These are phyloP conservation scores for Panthera uncia DNA, from an alignment of 2,113 vertebrate genomes.

Conservation along the genomic window DNA sequence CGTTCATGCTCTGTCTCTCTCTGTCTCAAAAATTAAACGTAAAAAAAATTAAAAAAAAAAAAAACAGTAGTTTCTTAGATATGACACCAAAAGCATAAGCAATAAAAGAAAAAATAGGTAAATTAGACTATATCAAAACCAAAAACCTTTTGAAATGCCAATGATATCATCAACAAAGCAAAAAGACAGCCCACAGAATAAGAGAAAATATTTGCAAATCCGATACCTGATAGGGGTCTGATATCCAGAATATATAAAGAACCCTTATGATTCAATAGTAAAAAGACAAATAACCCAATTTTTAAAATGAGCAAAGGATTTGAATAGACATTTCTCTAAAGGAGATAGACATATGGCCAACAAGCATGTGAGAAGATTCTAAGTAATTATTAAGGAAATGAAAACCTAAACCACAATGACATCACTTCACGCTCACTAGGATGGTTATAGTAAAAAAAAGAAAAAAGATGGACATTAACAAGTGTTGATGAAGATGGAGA, in stretches of 20 bases:
- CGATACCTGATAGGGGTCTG: neutral
- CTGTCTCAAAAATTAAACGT: no score
- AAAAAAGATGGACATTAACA: neutral
- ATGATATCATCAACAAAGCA: neutral
- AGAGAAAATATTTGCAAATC: neutral
- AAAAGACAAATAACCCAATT: conserved; percentile 6
- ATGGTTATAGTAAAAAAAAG: neutral
- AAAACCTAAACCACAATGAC: neutral
- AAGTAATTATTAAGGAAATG: neutral
- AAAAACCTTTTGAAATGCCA: neutral
- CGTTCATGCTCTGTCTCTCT: no score
- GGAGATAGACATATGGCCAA: neutral
- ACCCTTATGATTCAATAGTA: neutral
- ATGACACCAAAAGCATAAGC: conserved; percentile 13
- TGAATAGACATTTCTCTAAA: conserved; percentile 1
- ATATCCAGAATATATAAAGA: neutral
- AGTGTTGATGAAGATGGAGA: neutral
- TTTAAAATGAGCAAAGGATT: neutral
- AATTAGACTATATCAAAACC: neutral
- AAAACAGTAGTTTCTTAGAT: conserved; percentile 3
- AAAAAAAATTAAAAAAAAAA: no score
- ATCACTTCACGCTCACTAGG: neutral
- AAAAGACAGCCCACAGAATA: neutral
- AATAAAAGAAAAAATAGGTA: neutral
- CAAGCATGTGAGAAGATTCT: neutral